Conservation (phyloP, 2,797 vertebrate species). For the Tamandua tetradactyla region DNA sequence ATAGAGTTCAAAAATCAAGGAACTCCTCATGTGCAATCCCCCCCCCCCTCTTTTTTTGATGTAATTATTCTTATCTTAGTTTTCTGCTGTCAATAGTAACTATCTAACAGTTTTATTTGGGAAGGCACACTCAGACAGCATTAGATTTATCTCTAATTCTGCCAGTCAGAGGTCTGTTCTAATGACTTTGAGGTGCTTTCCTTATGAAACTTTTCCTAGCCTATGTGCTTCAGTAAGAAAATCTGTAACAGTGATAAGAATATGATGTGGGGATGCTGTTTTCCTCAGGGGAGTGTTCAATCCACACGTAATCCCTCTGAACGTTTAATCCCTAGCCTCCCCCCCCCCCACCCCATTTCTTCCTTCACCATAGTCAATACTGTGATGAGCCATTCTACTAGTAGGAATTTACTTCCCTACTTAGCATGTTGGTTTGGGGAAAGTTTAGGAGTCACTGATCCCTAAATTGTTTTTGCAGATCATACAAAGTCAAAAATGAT, state of each 20-base stretch:
- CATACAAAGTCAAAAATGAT: neutral
- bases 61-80: neutral
- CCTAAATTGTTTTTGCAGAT: neutral
- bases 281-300: neutral
- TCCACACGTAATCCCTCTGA: neutral
- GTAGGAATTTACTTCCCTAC: neutral
- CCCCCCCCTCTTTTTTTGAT: neutral
- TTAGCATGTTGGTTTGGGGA: neutral
- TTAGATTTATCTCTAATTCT: neutral
- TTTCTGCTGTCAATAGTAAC: neutral
- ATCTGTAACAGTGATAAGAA: neutral
- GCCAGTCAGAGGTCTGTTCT: neutral
- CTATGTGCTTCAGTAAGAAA: neutral
- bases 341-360: neutral
- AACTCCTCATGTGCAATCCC: neutral
- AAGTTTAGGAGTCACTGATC: neutral
- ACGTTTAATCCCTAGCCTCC: neutral
- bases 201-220: neutral
- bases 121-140: neutral
- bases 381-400: neutral
- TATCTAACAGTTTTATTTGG: neutral
- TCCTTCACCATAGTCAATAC: neutral
- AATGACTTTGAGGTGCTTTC: neutral
- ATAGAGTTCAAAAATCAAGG: neutral
- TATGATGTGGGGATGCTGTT: neutral